Evolutionary conservation across 2,888 invertebrate genomes (phyloP).

Genomic region (Nasonia oneida): DNA sequence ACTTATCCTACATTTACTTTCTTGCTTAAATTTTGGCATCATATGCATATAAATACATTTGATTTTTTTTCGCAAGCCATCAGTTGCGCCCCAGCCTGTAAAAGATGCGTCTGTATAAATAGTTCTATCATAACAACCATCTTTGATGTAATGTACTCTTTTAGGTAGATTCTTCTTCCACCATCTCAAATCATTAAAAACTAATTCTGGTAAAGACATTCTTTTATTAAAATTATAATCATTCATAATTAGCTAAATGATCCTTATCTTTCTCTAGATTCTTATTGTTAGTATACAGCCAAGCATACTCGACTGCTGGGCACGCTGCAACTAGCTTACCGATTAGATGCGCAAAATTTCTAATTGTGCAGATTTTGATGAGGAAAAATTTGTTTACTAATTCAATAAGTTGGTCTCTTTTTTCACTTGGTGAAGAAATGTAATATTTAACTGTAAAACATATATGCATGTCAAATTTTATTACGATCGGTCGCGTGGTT

Average conservation of each 20-base stretch:
- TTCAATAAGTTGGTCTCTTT: neutral
- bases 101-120: slow-evolving; percentile 47
- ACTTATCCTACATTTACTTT: too few relatives aligned
- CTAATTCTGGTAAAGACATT: slow-evolving; percentile 28
- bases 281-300: slow-evolving; percentile 45
- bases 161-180: slow-evolving; percentile 7
- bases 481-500: too few relatives aligned
- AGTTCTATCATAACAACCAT: neutral
- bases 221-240: slow-evolving; percentile 20
- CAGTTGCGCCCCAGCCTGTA: slow-evolving; percentile 13
- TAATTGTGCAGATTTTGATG: neutral
- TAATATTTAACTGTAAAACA: slow-evolving; percentile 12
- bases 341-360: neutral
- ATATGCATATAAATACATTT: too few relatives aligned
- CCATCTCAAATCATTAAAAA: slow-evolving; percentile 37
- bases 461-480: too few relatives aligned
- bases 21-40: too few relatives aligned
- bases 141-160: slow-evolving; percentile 3
- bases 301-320: slow-evolving; percentile 24
- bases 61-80: too few relatives aligned
- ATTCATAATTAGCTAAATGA: slow-evolving; percentile 37
- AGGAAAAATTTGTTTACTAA: slow-evolving; percentile 1
- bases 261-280: slow-evolving; percentile 60
- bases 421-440: slow-evolving; percentile 41
- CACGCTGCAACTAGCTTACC: neutral